A percentile compares a stretch with the other conserved stretches of the same genome.
Conservation (phyloP, 2,797 vertebrate genomes). For the Telmatherina bonti region DNA sequence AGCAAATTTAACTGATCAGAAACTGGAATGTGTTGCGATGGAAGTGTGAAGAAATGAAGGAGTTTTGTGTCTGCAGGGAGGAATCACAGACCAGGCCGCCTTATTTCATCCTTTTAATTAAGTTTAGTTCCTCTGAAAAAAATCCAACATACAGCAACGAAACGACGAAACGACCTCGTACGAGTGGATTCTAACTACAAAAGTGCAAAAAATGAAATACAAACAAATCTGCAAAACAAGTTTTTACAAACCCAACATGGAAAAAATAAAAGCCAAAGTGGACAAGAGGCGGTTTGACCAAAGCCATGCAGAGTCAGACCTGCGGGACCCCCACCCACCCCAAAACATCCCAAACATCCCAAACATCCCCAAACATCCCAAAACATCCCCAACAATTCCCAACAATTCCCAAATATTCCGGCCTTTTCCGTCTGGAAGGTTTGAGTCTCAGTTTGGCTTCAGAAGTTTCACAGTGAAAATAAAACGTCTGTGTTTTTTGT, state of each 20-base stretch:
- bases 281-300: background rate
- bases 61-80: too few species aligned
- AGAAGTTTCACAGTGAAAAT: too few species aligned
- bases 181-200: slow-evolving; percentile 67
- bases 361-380: too few species aligned
- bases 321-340: background rate
- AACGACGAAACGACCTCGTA: slow-evolving; percentile 70
- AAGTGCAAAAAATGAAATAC: slow-evolving; percentile 73
- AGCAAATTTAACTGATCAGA: too few species aligned
- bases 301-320: slow-evolving; percentile 12
- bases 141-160: slow-evolving; percentile 61
- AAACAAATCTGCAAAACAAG: slow-evolving; percentile 31
- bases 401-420: too few species aligned
- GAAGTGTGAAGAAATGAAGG: too few species aligned
- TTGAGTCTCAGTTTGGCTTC: too few species aligned
- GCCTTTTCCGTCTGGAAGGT: too few species aligned
- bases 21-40: too few species aligned
- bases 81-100: slow-evolving; percentile 33
- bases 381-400: too few species aligned
- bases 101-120: slow-evolving; percentile 76
- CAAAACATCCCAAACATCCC: too few species aligned
- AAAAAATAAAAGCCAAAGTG: slow-evolving; percentile 24
- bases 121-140: slow-evolving; percentile 70
- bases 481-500: too few species aligned
- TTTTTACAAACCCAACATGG: slow-evolving; percentile 28